Percentiles rank a stretch among this genome's conserved stretches.
Conservation (phyloP, 2,888 invertebrate species). For the Odontothrips loti region DNA sequence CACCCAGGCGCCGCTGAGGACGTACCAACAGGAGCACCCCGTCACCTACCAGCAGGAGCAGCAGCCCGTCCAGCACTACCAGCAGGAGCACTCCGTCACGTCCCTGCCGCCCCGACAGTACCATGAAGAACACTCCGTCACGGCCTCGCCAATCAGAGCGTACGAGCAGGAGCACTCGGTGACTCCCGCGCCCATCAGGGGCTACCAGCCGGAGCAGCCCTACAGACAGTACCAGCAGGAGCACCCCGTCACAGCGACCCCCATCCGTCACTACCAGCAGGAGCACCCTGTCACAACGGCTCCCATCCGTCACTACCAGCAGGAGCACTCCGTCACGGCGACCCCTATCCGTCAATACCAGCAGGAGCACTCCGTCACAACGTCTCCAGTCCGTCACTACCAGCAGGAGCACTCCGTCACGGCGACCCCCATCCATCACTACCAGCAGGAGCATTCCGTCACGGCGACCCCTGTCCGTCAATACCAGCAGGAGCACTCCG, state of each 20-base stretch:
- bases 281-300: background rate
- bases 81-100: background rate
- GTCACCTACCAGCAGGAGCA: background rate
- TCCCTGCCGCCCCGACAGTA: background rate
- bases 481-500: background rate
- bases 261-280: background rate
- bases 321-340: background rate
- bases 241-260: background rate
- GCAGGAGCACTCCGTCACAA: background rate
- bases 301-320: background rate
- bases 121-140: background rate
- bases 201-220: background rate
- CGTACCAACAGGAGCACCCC: background rate
- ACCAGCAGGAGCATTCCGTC: background rate
- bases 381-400: too few species aligned
- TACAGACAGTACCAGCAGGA: background rate
- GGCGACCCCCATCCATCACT: too few species aligned
- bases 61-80: background rate
- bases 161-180: background rate
- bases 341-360: background rate
- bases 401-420: background rate
- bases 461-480: too few species aligned
- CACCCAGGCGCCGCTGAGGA: background rate
- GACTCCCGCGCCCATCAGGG: background rate
- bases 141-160: background rate